Percentiles rank a stretch among this genome's conserved stretches.
phyloP scores from a whole-genome alignment of 2,888 invertebrate species.

The Drosophila nigricruria region DNA sequence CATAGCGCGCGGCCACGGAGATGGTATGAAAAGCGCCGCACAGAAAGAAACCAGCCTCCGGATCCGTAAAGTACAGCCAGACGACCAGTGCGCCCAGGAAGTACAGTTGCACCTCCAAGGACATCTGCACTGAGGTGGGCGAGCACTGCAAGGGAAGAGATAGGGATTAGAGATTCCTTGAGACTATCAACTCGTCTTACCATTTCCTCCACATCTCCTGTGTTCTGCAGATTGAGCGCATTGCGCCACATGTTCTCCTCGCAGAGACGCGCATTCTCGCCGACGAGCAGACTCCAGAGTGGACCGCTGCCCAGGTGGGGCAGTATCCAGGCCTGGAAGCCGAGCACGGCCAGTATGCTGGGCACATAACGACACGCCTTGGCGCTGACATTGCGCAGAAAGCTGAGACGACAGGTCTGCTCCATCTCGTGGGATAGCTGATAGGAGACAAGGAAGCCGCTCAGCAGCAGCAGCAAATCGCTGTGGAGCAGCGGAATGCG shows the following conservation, averaged over 20 bases:
- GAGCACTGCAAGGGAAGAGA: constrained; percentile 88
- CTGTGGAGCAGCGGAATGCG: constrained; percentile 89
- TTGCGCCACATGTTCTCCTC: constrained; percentile 90
- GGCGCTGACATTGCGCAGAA: constrained; percentile 87
- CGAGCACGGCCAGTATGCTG: constrained; percentile 87
- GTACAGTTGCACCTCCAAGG: constrained; percentile 91
- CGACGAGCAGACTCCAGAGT: constrained; percentile 88
- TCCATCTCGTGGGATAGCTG: constrained; percentile 87
- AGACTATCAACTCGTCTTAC: constrained; percentile 80
- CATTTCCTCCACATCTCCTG: constrained; percentile 89
- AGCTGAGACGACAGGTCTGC: constrained; percentile 86
- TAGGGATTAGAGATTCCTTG: constrained; percentile 11
- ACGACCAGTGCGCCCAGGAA: constrained; percentile 88
- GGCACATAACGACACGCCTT: constrained; percentile 89
- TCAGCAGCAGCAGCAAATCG: constrained; percentile 89
- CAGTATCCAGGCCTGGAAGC: constrained; percentile 89
- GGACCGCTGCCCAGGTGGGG: constrained; percentile 89
- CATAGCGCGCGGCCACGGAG: constrained; percentile 88
- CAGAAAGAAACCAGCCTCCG: constrained; percentile 86
- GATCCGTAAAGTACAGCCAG: constrained; percentile 87
- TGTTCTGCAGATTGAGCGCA: constrained; percentile 89
- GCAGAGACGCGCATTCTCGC: constrained; percentile 88
- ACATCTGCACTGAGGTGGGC: constrained; percentile 91
- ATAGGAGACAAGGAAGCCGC: constrained; percentile 88
- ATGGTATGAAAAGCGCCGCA: constrained; percentile 87